A percentile compares a stretch with the other conserved stretches of the same genome.
These are phyloP conservation scores for Idris sp. DNA, from an alignment of 1,140 invertebrate species.

Conservation along the genomic window DNA sequence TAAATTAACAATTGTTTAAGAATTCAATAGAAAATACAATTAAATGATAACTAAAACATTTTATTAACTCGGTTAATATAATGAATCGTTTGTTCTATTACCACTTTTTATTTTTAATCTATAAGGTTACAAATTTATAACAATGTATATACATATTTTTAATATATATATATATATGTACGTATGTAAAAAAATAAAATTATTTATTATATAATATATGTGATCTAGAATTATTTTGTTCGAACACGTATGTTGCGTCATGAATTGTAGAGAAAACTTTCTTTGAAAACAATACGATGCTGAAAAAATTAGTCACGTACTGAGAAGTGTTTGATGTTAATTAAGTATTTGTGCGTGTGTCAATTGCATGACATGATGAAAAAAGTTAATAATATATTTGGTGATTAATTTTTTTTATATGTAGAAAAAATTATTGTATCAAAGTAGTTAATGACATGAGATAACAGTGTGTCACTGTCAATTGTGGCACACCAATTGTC, in stretches of 20 bases:
- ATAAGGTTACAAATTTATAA: conserved; percentile 14
- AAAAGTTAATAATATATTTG: conserved; percentile 22
- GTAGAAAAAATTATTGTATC: too few relatives aligned
- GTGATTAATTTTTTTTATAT: conserved; percentile 12
- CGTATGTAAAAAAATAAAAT: conserved; percentile 5
- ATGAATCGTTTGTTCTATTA: conserved; percentile 14
- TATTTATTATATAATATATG: not conserved
- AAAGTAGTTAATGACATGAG: conserved; percentile 27
- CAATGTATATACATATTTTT: not conserved
- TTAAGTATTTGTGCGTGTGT: conserved; percentile 1
- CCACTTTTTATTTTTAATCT: conserved; percentile 9
- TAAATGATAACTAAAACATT: conserved; percentile 19
- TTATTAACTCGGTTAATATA: conserved; percentile 6
- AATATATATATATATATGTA: too few relatives aligned
- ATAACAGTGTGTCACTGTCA: conserved; percentile 20
- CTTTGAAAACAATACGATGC: not conserved
- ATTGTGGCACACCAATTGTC: too few relatives aligned
- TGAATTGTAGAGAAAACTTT: conserved; percentile 16
- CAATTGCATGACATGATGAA: not conserved
- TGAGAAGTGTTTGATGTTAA: conserved; percentile 20
- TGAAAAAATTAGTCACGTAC: conserved; percentile 33
- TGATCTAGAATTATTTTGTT: not conserved
- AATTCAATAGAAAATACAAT: conserved; percentile 38
- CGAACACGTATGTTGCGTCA: not conserved
- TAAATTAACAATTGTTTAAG: conserved; percentile 27